phyloP scores from a whole-genome alignment of 2,888 invertebrate species.

The Baccha elongata region DNA sequence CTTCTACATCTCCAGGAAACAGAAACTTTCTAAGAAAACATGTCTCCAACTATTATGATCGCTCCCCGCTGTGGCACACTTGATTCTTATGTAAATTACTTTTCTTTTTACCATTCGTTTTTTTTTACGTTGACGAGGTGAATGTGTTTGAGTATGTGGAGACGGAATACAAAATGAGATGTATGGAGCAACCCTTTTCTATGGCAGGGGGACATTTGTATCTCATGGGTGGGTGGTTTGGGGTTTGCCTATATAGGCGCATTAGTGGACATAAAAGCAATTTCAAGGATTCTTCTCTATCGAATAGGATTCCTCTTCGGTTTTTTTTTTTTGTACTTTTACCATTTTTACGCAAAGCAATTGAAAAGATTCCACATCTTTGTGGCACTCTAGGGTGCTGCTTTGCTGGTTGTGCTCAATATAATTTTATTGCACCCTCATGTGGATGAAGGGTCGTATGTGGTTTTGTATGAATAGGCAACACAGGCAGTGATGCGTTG shows the following conservation, averaged over 20 bases:
- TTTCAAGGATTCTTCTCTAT: slow-evolving; percentile 61
- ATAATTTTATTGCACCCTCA: slow-evolving; percentile 68
- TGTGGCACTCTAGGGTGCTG: slow-evolving; percentile 41
- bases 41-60: slow-evolving; percentile 26
- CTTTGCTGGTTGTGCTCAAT: slow-evolving; percentile 61
- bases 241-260: slow-evolving; percentile 68
- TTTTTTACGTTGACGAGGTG: slow-evolving; percentile 8
- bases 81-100: slow-evolving; percentile 66
- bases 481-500: slow-evolving; percentile 64
- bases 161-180: background rate
- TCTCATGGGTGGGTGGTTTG: slow-evolving; percentile 45
- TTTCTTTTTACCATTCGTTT: slow-evolving; percentile 12
- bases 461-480: slow-evolving; percentile 43
- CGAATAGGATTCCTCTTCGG: slow-evolving; percentile 43
- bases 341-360: slow-evolving; percentile 57
- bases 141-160: background rate
- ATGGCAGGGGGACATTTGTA: background rate
- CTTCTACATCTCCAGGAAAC: background rate
- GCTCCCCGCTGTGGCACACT: slow-evolving; percentile 26
- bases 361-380: slow-evolving; percentile 56
- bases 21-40: slow-evolving; percentile 7
- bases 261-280: slow-evolving; percentile 72
- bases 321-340: slow-evolving; percentile 2
- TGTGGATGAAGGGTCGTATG: slow-evolving; percentile 11
- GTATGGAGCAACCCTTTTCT: slow-evolving; percentile 41